phyloP scores from a whole-genome alignment of 2,797 vertebrate genomes.

The Lepidocolaptes lacrymiger region DNA sequence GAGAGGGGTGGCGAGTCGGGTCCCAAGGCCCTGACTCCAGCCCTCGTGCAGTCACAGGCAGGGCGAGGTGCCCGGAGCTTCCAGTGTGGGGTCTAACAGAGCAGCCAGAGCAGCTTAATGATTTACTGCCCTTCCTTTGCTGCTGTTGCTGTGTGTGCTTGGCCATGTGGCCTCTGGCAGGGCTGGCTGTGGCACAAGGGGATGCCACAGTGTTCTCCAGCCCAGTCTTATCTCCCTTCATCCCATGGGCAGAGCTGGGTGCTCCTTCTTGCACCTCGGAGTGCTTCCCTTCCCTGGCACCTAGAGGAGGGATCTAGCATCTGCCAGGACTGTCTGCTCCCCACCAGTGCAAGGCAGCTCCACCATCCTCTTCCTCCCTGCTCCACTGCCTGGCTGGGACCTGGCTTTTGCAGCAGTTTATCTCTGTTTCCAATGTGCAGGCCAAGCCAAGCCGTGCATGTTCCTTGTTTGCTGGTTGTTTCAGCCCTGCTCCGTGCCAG shows the following conservation, averaged over 20 bases:
- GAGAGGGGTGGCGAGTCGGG: not conserved
- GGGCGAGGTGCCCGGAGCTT: not conserved
- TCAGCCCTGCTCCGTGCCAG: not conserved
- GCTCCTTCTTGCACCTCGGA: rapidly evolving
- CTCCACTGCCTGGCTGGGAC: not conserved
- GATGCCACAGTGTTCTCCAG: rapidly evolving
- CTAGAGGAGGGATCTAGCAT: not conserved
- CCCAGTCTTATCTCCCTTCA: not conserved
- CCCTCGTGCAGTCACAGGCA: rapidly evolving
- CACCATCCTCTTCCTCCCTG: rapidly evolving
- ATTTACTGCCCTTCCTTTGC: not conserved
- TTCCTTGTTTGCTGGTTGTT: slow-evolving; percentile 30
- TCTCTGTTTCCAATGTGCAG: not conserved
- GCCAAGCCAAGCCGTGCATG: not conserved
- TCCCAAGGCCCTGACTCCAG: not conserved
- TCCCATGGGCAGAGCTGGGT: rapidly evolving
- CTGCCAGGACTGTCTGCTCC: not conserved
- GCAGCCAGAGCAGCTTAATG: not conserved
- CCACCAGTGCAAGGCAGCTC: rapidly evolving
- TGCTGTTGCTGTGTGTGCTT: rapidly evolving
- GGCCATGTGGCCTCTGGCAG: not conserved
- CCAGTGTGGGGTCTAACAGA: not conserved
- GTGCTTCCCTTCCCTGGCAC: not conserved
- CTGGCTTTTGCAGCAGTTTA: not conserved
- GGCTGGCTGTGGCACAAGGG: not conserved